A percentile compares a stretch with the other conserved stretches of the same genome.
These are phyloP conservation scores for Scolanthus callimorphus DNA, from an alignment of 92 coral and sea anemone species.

Conservation along the genomic window DNA sequence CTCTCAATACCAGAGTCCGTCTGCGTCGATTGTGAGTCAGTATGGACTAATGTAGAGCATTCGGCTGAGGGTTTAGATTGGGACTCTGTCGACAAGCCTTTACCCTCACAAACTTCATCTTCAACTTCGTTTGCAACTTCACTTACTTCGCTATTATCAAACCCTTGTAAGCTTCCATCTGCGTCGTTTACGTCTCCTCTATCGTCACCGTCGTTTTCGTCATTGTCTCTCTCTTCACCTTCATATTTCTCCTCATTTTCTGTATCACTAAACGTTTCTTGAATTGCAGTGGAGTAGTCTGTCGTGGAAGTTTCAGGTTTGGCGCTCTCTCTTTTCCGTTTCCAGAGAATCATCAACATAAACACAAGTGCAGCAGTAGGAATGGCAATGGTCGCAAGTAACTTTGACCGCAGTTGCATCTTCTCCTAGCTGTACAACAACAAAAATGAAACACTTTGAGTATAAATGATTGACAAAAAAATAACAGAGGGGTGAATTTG, in stretches of 20 bases:
- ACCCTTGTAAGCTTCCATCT: constrained; percentile 8
- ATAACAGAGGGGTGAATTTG: too few relatives aligned
- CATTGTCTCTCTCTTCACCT: constrained; percentile 1
- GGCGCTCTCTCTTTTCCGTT: constrained; percentile 24
- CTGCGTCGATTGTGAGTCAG: constrained; percentile 24
- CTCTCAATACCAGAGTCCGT: constrained; percentile 71
- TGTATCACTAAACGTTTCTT: too few relatives aligned
- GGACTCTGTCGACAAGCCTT: not conserved
- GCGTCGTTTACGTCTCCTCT: not conserved
- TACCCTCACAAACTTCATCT: not conserved
- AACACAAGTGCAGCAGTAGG: constrained; percentile 73
- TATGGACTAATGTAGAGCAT: constrained; percentile 3
- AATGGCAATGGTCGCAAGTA: constrained; percentile 51
- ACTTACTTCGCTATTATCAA: not conserved
- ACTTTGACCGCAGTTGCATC: constrained; percentile 68
- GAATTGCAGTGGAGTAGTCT: too few relatives aligned
- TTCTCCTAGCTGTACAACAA: constrained; percentile 3
- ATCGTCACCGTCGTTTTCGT: constrained; percentile 2
- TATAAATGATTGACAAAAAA: too few relatives aligned
- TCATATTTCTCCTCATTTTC: constrained; percentile 4
- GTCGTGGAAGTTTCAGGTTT: not conserved
- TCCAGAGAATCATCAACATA: constrained; percentile 57
- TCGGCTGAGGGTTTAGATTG: not conserved
- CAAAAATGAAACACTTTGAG: too few relatives aligned
- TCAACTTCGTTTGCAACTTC: not conserved